A percentile compares a stretch with the other conserved stretches of the same genome.
phyloP scores from a whole-genome alignment of 2,797 vertebrate genomes.

The Danio choprae region DNA sequence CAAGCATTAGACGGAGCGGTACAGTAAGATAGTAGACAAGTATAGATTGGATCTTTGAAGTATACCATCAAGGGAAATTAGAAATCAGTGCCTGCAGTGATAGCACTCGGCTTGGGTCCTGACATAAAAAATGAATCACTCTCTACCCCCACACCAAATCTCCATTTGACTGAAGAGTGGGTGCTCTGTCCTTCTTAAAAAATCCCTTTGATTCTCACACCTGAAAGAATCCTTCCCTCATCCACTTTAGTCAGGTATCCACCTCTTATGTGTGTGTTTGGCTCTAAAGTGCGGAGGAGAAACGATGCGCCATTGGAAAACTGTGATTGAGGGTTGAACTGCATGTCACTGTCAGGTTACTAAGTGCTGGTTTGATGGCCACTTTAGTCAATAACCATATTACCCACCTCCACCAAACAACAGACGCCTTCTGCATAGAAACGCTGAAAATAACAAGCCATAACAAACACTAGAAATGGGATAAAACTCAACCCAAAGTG shows the following conservation, averaged over 20 bases:
- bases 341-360: slow-evolving; percentile 43
- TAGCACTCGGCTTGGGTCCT: slow-evolving; percentile 33
- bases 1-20: slow-evolving; percentile 50
- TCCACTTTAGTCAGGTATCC: slow-evolving; percentile 22
- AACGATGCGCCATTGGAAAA: neutral
- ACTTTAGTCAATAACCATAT: slow-evolving; percentile 44
- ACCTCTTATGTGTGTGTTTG: slow-evolving; percentile 17
- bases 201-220: slow-evolving; percentile 46
- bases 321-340: slow-evolving; percentile 34
- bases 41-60: slow-evolving; percentile 61
- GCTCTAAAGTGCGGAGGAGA: slow-evolving; percentile 35
- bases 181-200: slow-evolving; percentile 35
- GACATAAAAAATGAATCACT: slow-evolving; percentile 43
- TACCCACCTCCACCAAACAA: slow-evolving; percentile 32
- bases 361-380: slow-evolving; percentile 56
- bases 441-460: slow-evolving; percentile 35
- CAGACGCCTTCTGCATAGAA: slow-evolving; percentile 9
- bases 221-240: slow-evolving; percentile 60
- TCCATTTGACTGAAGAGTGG: slow-evolving; percentile 47
- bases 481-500: slow-evolving; percentile 17
- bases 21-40: slow-evolving; percentile 44
- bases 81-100: slow-evolving; percentile 38
- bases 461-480: slow-evolving; percentile 23
- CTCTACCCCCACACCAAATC: slow-evolving; percentile 42
- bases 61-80: slow-evolving; percentile 47